phyloP scores from a whole-genome alignment of 2,113 vertebrate genomes.

The Malurus cyaneus region DNA sequence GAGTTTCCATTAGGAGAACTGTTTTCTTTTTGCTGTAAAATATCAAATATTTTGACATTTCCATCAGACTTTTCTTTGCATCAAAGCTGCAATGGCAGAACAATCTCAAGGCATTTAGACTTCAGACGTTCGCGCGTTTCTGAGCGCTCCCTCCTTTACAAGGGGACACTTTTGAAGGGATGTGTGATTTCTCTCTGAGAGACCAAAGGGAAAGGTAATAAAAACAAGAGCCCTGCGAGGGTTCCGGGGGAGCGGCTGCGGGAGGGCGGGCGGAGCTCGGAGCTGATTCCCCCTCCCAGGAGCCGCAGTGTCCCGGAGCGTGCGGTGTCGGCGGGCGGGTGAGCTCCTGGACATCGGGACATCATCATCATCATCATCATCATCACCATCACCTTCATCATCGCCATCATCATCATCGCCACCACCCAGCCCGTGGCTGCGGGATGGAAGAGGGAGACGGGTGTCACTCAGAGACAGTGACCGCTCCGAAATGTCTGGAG shows the following conservation, averaged over 20 bases:
- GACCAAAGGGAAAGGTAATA: slow-evolving; percentile 1
- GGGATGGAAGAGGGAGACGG: fast-evolving
- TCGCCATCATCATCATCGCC: not conserved
- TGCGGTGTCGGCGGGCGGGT: fast-evolving
- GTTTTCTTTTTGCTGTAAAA: slow-evolving; percentile 61
- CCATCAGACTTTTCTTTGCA: slow-evolving; percentile 60
- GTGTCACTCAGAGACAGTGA: not conserved
- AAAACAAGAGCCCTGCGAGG: not conserved
- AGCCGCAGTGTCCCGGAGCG: fast-evolving
- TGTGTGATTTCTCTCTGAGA: not conserved
- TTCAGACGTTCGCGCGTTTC: slow-evolving; percentile 4
- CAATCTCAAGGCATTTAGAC: slow-evolving; percentile 56
- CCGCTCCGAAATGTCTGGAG: fast-evolving
- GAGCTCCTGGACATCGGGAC: fast-evolving
- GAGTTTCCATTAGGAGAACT: slow-evolving; percentile 59
- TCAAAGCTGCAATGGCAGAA: slow-evolving; percentile 57
- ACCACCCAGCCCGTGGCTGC: fast-evolving
- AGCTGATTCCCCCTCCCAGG: not conserved
- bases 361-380: not conserved
- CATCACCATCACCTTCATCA: not conserved
- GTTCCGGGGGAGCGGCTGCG: fast-evolving
- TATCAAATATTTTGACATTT: slow-evolving; percentile 72
- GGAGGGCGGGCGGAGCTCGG: not conserved
- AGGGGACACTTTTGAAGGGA: slow-evolving; percentile 45
- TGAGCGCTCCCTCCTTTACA: not conserved